Evolutionary conservation across 1,140 invertebrate species (phyloP), one percentile per base, ranked within the genome.

Genomic region (Ceratina calcarata): DNA sequence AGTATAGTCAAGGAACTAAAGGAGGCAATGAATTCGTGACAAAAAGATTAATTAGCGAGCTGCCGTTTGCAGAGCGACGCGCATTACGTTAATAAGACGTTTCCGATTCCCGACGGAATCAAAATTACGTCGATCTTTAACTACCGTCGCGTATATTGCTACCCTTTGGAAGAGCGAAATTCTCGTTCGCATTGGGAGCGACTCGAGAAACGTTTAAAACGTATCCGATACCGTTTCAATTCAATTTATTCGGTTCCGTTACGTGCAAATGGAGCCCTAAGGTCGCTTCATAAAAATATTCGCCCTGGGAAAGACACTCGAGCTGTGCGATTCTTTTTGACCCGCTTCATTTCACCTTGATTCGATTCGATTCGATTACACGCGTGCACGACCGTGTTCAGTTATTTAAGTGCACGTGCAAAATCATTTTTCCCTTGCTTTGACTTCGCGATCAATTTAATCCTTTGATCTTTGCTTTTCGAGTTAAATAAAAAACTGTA

Each of bases 241-340:
- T 51, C 74, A 57, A 70, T 53, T 61, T 70, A 70, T 51, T 20
- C 57, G 75, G 45, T n/a, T 53, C 27, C 3, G 57, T 61, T 62
- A 51, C 60, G n/a, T 20, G 57, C 7, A 16, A 51, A 60, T 13
- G 53, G 55, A 18, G 13, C n/a, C 16, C 53, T 61, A 53, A n/a
- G 73, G 10, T 70, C 45, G 75, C 2, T 6, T 77, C n/a, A 22
- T 77, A 70, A 77, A 77, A 62, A 70, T 77, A 76, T 76, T 69
- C 60, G 53, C n/a, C 55, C 8, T 10, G 6, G 13, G 6, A 7
- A 60, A 37, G 20, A 68, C 27, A 76, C 49, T 60, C 55, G 4
- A 49, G 18, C 16, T 3, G 20, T 2, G 16, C 65, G 55, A 77
- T 69, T 37, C 55, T 32, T 62, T 70, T 62, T 53, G 10, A 10